Evolutionary conservation across 2,113 vertebrate genomes (phyloP).

Genomic region (Nettapus auritus): DNA sequence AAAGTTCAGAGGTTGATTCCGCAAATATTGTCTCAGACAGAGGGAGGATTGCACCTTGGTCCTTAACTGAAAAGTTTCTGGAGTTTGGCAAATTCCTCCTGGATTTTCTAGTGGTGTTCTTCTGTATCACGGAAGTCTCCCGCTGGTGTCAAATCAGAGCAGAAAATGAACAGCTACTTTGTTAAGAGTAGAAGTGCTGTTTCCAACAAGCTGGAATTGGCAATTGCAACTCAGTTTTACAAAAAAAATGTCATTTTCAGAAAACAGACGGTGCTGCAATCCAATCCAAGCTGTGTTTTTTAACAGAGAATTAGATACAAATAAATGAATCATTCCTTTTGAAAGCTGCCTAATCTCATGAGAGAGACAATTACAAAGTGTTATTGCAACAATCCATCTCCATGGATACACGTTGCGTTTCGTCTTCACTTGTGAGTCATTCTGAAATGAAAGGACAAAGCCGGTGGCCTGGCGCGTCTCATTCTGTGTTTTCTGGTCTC

Average conservation of each 20-base stretch:
- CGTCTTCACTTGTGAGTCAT: conserved; percentile 1
- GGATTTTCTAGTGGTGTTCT: neutral
- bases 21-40: neutral
- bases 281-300: neutral
- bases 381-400: conserved; percentile 23
- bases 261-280: neutral
- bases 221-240: neutral
- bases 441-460: neutral
- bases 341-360: conserved; percentile 11
- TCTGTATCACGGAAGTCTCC: neutral
- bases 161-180: neutral
- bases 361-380: neutral
- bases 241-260: neutral
- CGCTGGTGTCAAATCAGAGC: neutral
- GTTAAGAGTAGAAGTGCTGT: neutral
- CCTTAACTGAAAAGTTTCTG: neutral
- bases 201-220: neutral
- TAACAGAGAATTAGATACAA: neutral
- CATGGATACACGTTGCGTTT: neutral
- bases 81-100: neutral
- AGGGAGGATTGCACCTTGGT: neutral
- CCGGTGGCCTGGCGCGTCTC: neutral
- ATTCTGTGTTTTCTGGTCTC: neutral
- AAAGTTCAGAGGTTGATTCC: neutral
- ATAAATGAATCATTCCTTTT: conserved; percentile 35